Conservation (phyloP, 2,888 invertebrate genomes). For the Eristalis tenax region DNA sequence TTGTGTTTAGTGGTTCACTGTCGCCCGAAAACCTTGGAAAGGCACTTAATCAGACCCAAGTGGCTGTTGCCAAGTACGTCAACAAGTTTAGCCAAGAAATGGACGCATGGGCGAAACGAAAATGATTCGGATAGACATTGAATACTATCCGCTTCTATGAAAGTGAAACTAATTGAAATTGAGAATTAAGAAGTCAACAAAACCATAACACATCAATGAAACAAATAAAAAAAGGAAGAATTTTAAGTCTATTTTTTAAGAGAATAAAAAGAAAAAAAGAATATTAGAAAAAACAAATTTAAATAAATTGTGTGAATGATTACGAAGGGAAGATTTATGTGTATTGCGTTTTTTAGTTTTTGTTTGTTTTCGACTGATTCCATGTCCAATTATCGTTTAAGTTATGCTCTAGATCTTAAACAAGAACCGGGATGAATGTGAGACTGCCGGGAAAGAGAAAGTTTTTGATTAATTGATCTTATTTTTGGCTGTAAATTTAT, state of each 20-base stretch:
- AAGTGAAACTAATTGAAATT: slow-evolving; percentile 62
- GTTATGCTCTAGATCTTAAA: slow-evolving; percentile 13
- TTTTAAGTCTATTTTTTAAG: slow-evolving; percentile 70
- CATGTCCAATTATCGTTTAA: slow-evolving; percentile 16
- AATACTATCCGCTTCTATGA: slow-evolving; percentile 29
- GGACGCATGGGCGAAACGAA: slow-evolving; percentile 87
- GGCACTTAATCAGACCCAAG: slow-evolving; percentile 87
- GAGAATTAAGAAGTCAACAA: slow-evolving; percentile 53
- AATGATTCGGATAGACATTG: slow-evolving; percentile 82
- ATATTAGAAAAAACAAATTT: slow-evolving; percentile 35
- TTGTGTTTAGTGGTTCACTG: slow-evolving; percentile 85
- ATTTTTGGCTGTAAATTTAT: slow-evolving; percentile 39
- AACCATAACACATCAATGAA: slow-evolving; percentile 61
- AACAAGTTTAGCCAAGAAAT: slow-evolving; percentile 91
- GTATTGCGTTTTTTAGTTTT: slow-evolving; percentile 28
- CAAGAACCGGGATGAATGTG: background rate
- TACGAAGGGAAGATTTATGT: slow-evolving; percentile 47
- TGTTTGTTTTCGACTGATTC: slow-evolving; percentile 6
- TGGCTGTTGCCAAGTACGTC: slow-evolving; percentile 86
- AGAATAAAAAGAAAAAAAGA: slow-evolving; percentile 43
- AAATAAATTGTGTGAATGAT: slow-evolving; percentile 70
- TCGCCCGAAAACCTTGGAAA: slow-evolving; percentile 89
- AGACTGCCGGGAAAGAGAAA: background rate
- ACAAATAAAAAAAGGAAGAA: slow-evolving; percentile 41
- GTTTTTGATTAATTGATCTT: slow-evolving; percentile 9